phyloP scores from a whole-genome alignment of 1,140 invertebrate genomes.

The Liolophura sinensis region DNA sequence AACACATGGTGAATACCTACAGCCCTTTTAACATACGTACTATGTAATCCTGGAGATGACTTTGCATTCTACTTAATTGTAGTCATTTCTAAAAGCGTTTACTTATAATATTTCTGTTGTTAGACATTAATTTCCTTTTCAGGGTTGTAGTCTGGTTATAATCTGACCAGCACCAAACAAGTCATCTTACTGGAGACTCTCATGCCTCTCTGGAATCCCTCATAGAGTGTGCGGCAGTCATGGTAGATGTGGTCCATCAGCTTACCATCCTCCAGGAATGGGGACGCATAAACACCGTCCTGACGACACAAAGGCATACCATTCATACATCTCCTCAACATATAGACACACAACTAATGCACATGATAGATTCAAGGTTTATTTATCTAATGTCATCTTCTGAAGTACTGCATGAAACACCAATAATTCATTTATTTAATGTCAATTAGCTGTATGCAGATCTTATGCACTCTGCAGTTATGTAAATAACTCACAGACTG shows the following conservation, averaged over 20 bases:
- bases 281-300: conserved; percentile 78
- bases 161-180: not conserved
- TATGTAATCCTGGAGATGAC: not conserved
- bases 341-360: too few species aligned
- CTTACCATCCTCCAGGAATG: conserved; percentile 88
- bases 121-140: not conserved
- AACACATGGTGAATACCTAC: not conserved
- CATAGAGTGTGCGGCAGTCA: conserved; percentile 89
- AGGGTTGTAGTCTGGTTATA: not conserved
- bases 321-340: not conserved
- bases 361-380: too few species aligned
- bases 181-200: conserved; percentile 83
- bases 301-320: conserved; percentile 7
- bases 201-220: conserved; percentile 87
- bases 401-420: too few species aligned
- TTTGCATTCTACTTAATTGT: too few species aligned
- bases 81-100: too few species aligned
- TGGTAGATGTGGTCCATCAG: conserved; percentile 84
- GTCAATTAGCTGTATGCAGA: too few species aligned
- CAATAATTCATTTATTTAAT: too few species aligned
- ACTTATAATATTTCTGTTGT: too few species aligned
- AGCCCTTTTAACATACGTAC: not conserved
- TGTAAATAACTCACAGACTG: too few species aligned
- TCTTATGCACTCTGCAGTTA: too few species aligned
- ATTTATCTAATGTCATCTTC: too few species aligned